Base-by-base conservation (phyloP, 2,113 vertebrate species). In the Ivindomyrus marchei region DNA sequence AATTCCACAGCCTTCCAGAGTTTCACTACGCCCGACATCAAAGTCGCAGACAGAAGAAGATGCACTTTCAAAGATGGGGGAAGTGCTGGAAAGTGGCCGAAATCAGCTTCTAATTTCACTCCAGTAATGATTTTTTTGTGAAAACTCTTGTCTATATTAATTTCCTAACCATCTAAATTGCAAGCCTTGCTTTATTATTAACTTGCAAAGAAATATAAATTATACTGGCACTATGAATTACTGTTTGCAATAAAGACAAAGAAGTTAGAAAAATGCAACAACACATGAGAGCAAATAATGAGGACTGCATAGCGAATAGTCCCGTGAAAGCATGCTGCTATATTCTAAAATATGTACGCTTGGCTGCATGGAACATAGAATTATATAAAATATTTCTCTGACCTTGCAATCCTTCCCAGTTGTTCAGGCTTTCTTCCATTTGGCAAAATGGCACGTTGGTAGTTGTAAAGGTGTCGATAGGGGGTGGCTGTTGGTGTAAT, bases 21-120 rank as follows among this genome's bases (percentile, higher is more conserved):
- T 93, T 93, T 90, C 90, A 94, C 90, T 90, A 90, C 86, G 45
- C 88, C 94, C 91, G 47, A 92, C 93, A 94, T 94, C 94, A 94
- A 94, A 94, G 89, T 87, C 89, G 49, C 50, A 93, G 88, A 91
- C 88, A 92, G 90, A 89, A 93, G 62, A 89, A 83, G 92, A 94
- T 92, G 95, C 93, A 95, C 94, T 94, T 94, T 93, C 89, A 86
- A 27, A 6, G 13, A 53, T 17, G 6, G n/a, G 85, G 49, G 31
- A 8, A 21, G 27, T 4, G 31, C 49, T 13, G 49, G 3, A 17
- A 19, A 21, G 66, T 36, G n/a, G 31, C 47, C 11, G 49, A 80
- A n/a, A 19, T 19, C 49, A 19, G 85, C 21, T 36, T 87, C 85
- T 87, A 56, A 36, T 87, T 87, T 87, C 36, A 3, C n/a, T 87